Percentiles rank a stretch among this genome's conserved stretches.
These are phyloP conservation scores for Drosophila ambigua DNA, from an alignment of 1,140 invertebrate genomes.

Conservation along the genomic window DNA sequence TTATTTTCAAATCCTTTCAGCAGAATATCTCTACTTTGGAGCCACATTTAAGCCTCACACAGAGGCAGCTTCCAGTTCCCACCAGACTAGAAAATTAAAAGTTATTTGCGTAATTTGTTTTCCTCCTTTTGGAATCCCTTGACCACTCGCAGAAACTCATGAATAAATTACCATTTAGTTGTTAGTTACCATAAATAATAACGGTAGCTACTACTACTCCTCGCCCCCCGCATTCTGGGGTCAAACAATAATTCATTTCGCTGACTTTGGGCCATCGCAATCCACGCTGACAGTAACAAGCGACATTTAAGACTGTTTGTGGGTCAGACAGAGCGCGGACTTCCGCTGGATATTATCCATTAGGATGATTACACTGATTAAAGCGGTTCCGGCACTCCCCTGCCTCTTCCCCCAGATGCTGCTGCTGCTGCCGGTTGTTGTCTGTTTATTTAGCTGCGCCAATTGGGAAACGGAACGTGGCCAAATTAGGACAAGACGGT, in stretches of 20 bases:
- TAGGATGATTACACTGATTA: conserved; percentile 52
- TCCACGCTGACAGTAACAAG: conserved; percentile 41
- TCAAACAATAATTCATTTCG: conserved; percentile 24
- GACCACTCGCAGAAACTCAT: no score
- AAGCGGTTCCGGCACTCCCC: conserved; percentile 17
- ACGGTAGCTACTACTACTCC: no score
- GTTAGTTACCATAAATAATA: no score
- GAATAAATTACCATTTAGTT: no score
- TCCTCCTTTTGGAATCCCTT: no score
- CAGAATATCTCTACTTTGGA: no score
- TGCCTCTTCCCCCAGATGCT: not conserved
- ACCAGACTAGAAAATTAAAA: no score
- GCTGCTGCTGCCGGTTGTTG: conserved; percentile 26
- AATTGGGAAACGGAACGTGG: conserved; percentile 70
- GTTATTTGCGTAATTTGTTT: no score
- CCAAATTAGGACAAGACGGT: conserved; percentile 64
- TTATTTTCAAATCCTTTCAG: no score
- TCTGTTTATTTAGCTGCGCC: conserved; percentile 59
- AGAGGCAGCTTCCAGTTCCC: no score
- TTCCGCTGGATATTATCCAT: conserved; percentile 46
- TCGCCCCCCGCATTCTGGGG: not conserved
- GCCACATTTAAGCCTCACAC: no score
- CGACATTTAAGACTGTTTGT: conserved; percentile 21
- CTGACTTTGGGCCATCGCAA: conserved; percentile 29
- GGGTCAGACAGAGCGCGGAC: conserved; percentile 24